These are phyloP conservation scores for Danio aesculapii DNA, from an alignment of 2,797 vertebrate genomes.

Conservation along the genomic window DNA sequence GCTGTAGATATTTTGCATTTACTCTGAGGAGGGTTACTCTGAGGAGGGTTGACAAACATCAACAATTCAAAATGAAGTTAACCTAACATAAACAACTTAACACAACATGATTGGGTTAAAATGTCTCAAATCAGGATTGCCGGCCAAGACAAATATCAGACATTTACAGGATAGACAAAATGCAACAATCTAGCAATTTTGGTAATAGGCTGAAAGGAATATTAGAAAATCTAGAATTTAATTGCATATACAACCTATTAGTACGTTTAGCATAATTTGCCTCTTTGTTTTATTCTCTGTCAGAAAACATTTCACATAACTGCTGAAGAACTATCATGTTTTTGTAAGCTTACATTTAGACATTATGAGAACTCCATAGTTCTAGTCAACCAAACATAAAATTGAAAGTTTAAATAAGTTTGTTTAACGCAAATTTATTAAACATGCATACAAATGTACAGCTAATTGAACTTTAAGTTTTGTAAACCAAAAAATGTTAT, in stretches of 20 bases:
- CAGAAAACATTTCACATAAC: not conserved
- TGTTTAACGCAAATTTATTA: no score
- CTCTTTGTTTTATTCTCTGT: not conserved
- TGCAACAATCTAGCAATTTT: not conserved
- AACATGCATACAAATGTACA: no score
- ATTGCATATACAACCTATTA: not conserved
- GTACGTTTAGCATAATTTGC: not conserved
- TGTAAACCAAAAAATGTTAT: no score
- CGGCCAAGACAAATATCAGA: not conserved
- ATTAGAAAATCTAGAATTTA: not conserved
- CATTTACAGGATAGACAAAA: not conserved
- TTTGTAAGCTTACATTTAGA: no score
- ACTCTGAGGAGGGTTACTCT: not conserved
- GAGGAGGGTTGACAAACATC: not conserved
- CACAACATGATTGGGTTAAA: not conserved
- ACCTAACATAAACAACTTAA: not conserved
- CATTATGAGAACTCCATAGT: not conserved
- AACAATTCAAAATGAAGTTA: not conserved
- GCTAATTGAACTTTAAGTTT: no score
- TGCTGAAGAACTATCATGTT: not conserved
- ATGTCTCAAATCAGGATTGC: not conserved
- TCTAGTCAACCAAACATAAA: not conserved
- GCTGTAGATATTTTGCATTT: not conserved
- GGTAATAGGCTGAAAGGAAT: not conserved
- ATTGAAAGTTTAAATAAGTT: no score